Conservation (phyloP, 1,140 invertebrate genomes). For the Pristionchus pacificus region DNA sequence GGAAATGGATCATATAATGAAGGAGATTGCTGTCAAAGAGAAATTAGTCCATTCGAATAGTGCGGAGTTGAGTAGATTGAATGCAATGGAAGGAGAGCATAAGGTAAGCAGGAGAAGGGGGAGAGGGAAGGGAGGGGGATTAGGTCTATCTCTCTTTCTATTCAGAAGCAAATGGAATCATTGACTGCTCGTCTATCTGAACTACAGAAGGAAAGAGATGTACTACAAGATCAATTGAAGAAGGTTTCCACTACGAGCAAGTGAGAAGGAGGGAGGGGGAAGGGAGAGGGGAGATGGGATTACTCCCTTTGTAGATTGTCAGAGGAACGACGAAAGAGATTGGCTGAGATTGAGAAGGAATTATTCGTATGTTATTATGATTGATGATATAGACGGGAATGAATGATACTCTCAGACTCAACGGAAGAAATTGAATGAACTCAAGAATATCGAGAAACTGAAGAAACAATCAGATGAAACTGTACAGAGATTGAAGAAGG, state of each 20-base stretch:
- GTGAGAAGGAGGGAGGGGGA: neutral
- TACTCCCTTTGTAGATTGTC: conserved; percentile 13
- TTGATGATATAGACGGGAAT: neutral
- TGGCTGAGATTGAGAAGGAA: conserved; percentile 29
- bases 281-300: neutral
- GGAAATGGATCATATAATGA: neutral
- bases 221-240: neutral
- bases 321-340: conserved; percentile 22
- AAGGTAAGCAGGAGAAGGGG: neutral
- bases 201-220: conserved; percentile 5
- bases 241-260: neutral
- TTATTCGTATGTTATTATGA: conserved; percentile 6
- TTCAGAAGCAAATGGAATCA: neutral
- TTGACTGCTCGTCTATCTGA: conserved; percentile 4
- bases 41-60: neutral
- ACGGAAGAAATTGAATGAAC: conserved; percentile 16
- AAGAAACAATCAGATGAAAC: conserved; percentile 9
- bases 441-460: conserved; percentile 19
- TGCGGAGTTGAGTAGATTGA: neutral
- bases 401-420: too few species aligned
- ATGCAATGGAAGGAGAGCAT: neutral
- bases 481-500: conserved; percentile 16
- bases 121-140: neutral
- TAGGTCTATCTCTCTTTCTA: too few species aligned
- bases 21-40: neutral